Evolutionary conservation across 2,113 vertebrate genomes (phyloP), one percentile per base, ranked within the genome.

Genomic region (Crotalus tigris): DNA sequence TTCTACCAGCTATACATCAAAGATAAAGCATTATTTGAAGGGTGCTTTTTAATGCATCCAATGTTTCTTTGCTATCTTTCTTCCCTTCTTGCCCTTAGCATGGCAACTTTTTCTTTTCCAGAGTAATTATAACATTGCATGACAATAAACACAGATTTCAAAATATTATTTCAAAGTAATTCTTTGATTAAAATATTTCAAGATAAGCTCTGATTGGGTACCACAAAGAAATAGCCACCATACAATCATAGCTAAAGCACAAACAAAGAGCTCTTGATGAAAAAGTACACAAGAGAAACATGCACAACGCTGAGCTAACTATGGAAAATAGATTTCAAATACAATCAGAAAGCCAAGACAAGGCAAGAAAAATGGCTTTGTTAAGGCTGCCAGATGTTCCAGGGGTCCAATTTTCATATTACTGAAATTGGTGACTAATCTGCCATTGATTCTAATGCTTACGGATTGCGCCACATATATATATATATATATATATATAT

Each of bases 11-110:
- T 93, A 96, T 69, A 57, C 93, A 55, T 96, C 75, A 85, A 92
- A 96, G 96, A 97, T 94, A 93, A 97, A 96, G 92, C 87, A 93
- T 94, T 90, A 96, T 93, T 90, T 94, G 81, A 92, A 55, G 53
- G 91, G 94, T 92, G 92, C 89, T 96, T 96, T 96, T 95, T 64
- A 94, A 92, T 92, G 54, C 44, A 85, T 33, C 54, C 15, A 85
- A 33, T 93, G 86, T 92, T 94, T 17, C 51, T 21, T 24, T 94
- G 15, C 64, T 44, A 54, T 85, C 93, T 93, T 64, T 64, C 59
- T 19, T 59, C 90, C 91, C 54, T 75, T 95, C 92, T 91, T 2
- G 44, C 90, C 93, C 88, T 92, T 92, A 92, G 94, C 92, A 91
- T 1, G 3, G 91, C 91, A 95, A 90, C 61, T 90, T 46, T 93